Base-by-base conservation (phyloP, 2,888 invertebrate genomes). In the Stramonita haemastoma region DNA sequence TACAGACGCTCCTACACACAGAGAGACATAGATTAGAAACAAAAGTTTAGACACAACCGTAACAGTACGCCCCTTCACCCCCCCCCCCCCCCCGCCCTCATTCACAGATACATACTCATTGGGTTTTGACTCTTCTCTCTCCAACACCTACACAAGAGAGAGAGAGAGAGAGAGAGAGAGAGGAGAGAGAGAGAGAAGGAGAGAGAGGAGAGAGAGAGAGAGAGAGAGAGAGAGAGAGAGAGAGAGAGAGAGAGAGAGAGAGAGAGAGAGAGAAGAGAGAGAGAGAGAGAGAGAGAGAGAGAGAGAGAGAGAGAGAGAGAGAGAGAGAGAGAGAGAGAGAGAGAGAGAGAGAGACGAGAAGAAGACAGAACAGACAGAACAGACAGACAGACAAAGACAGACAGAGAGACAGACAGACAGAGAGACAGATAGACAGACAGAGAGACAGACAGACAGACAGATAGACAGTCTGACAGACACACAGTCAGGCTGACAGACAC, bases 211-310 rank as follows among this genome's bases (percentile, higher is more conserved):
- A 73, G 73, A 73, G 73, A 73, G 73, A 73, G 73, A 73, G 73
- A 73, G 73, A 17, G 73, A 73, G 73, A 73, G 73, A 73, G 73
- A 73, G 73, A 73, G 73, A 73, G 73, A 17, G 73, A 8, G 73
- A 73, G 73, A 73, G 73, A 73, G 73, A 73, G 73, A 73, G 73
- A 73, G 22, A 73, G 73, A 73, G 73, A 73, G 73, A 73, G 73
- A 73, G 73, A 73, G 73, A 22, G 73, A 73, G 73, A 73, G n/a
- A n/a, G n/a, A n/a, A n/a, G n/a, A n/a, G 73, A 73, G 73, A 73
- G 73, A 73, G 73, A 73, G 73, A 73, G 73, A 29, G 77, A 29
- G 32, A 29, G 77, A n/a, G 77, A 29, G 79, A 79, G 15, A 79
- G 79, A 79, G 32, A 79, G 79, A 29, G 77, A 29, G 29, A 29